Percentiles rank a stretch among this genome's conserved stretches.
phyloP scores from a whole-genome alignment of 2,888 invertebrate genomes.

The Apodemia mormo region DNA sequence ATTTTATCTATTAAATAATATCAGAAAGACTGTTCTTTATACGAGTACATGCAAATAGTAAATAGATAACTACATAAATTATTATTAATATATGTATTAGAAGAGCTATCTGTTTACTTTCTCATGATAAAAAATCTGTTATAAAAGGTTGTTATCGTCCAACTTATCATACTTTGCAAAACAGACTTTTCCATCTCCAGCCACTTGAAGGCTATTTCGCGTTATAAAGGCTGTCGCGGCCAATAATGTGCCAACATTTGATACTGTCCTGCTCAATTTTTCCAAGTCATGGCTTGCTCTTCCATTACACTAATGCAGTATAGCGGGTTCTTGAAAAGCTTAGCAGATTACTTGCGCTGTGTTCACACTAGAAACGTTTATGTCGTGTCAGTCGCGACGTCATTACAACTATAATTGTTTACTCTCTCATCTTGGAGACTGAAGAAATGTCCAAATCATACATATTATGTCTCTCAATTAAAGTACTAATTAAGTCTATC shows the following conservation, averaged over 20 bases:
- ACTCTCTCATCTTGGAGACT: no score
- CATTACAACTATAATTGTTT: no score
- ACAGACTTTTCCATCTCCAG: neutral
- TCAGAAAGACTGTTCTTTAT: no score
- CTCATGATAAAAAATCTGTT: neutral
- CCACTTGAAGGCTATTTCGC: constrained; percentile 3
- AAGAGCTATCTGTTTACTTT: no score
- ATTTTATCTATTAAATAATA: no score
- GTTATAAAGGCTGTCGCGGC: constrained; percentile 22
- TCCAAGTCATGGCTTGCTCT: constrained; percentile 32
- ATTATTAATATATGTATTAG: no score
- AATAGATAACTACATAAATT: no score
- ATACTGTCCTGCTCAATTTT: constrained; percentile 37
- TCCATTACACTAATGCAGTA: constrained; percentile 43
- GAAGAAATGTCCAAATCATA: no score
- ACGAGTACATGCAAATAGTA: no score
- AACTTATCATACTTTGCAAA: neutral
- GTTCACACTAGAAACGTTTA: neutral
- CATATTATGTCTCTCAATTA: no score
- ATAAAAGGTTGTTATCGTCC: neutral
- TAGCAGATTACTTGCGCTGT: constrained; percentile 14
- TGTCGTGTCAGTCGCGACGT: neutral
- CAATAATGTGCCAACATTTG: constrained; percentile 29
- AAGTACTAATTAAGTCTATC: no score
- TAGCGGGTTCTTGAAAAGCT: constrained; percentile 29